These are phyloP conservation scores for Syngnathus typhle DNA, from an alignment of 2,113 vertebrate genomes.

Conservation along the genomic window DNA sequence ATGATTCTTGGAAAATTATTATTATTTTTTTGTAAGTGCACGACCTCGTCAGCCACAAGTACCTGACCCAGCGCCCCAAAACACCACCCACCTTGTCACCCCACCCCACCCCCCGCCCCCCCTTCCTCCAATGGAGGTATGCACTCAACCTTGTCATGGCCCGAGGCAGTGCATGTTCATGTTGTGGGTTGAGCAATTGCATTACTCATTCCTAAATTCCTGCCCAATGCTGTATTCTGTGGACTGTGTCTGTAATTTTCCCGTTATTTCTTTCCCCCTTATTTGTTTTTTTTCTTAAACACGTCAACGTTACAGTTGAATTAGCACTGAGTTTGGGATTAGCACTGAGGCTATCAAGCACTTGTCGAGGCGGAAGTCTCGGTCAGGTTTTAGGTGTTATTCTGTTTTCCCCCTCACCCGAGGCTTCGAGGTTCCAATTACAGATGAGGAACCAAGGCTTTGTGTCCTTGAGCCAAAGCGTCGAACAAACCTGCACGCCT, in stretches of 20 bases:
- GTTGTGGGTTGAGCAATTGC: conserved; percentile 77
- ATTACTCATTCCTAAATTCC: conserved; percentile 76
- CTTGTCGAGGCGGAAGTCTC: conserved; percentile 39
- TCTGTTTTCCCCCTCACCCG: conserved; percentile 46
- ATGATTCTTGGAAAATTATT: not conserved
- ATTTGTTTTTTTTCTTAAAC: conserved; percentile 5
- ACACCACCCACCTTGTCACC: conserved; percentile 20
- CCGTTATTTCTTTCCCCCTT: not conserved
- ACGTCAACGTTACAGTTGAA: conserved; percentile 11
- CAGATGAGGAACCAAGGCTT: conserved; percentile 41
- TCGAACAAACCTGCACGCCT: conserved; percentile 49
- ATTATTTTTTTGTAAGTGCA: not conserved
- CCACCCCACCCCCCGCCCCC: conserved; percentile 38
- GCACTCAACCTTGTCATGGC: conserved; percentile 67
- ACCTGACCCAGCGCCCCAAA: not conserved
- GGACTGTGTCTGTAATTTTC: conserved; percentile 25
- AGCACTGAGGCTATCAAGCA: conserved; percentile 48
- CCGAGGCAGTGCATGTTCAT: conserved; percentile 73
- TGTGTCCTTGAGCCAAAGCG: conserved; percentile 64
- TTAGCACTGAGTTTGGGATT: conserved; percentile 21
- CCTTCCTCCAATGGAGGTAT: conserved; percentile 63
- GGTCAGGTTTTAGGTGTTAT: conserved; percentile 41
- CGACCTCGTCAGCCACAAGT: not conserved
- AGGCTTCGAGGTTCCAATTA: conserved; percentile 55
- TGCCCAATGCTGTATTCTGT: conserved; percentile 60